Evolutionary conservation across 1,140 invertebrate species (phyloP), one percentile per base, ranked within the genome.

Genomic region (Pseudachorutes palmiensis): DNA sequence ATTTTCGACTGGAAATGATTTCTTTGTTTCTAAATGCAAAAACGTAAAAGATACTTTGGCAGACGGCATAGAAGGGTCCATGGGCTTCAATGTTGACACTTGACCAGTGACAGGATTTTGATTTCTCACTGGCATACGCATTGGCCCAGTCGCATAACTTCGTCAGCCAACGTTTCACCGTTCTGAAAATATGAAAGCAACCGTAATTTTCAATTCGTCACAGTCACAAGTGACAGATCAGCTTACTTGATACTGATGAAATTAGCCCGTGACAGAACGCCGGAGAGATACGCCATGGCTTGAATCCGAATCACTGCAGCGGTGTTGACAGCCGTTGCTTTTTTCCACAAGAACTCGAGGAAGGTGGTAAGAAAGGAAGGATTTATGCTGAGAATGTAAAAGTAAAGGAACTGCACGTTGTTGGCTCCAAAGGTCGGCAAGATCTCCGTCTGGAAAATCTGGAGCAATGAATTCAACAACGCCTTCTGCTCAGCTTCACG

Each of bases 21-120:
- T 94, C 89, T 74, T 86, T 87, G 75, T 91, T 87, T 70, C 90
- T 86, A 77, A 94, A 95, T 0, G 88, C 86, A 65, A 97, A 86
- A 1, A 94, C 80, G 79, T 96, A 94, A 77, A 97, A 96, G 32
- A 95, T 80, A 0, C 88, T 85, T 79, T 97, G 92, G 75, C 92
- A 94, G 14, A 94, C 85, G 19, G 87, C 85, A 77, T 94, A 94
- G 79, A 97, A 97, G 1, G 93, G 85, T 31, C 83, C 81, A 77
- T 97, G 92, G 2, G 86, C 82, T 75, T 85, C 84, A 2, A 81
- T 67, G 68, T 81, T 78, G 2, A 78, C 75, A 70, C 83, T 82
- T 62, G 80, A 76, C 76, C 83, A 80, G 33, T 70, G 62, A 32
- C 24, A 65, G 29, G 32, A 41, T n/a, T 60, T 29, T 1, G 60